Evolutionary conservation across 2,113 vertebrate species (phyloP).

Genomic region (Desmodus rotundus): DNA sequence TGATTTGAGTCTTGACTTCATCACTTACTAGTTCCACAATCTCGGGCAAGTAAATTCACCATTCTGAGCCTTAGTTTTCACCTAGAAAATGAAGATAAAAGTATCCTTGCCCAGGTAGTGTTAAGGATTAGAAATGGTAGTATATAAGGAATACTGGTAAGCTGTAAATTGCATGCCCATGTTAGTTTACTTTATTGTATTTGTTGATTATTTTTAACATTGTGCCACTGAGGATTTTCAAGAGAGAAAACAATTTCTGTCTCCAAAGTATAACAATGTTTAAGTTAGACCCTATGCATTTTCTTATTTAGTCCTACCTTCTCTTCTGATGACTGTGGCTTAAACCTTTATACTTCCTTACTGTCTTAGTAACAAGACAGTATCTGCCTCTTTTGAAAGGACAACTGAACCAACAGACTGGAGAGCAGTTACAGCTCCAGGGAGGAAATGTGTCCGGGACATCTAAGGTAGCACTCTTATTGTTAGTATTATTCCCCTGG

Average conservation of each 20-base stretch:
- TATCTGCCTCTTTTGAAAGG: slow-evolving; percentile 26
- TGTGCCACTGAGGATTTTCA: neutral
- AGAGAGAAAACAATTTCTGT: slow-evolving; percentile 6
- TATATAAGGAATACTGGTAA: neutral
- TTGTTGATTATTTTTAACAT: neutral
- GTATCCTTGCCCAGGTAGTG: neutral
- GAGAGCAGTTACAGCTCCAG: neutral
- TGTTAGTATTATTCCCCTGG: slow-evolving; percentile 70
- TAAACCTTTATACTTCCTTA: neutral
- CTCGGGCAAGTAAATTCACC: neutral
- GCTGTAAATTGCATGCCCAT: neutral
- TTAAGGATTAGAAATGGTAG: neutral
- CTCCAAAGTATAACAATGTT: neutral
- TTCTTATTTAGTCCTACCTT: neutral
- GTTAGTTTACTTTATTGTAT: neutral
- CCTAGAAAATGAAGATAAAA: neutral
- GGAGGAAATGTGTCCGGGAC: neutral
- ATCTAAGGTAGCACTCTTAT: slow-evolving; percentile 23
- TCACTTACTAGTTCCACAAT: neutral
- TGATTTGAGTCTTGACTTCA: neutral
- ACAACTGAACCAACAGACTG: slow-evolving; percentile 6
- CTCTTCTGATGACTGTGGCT: neutral
- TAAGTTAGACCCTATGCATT: neutral
- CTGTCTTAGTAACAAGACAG: neutral
- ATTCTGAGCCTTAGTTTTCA: neutral